Base-by-base conservation (phyloP, 2,888 invertebrate genomes). In the Cataglyphis rosenhaueri region DNA sequence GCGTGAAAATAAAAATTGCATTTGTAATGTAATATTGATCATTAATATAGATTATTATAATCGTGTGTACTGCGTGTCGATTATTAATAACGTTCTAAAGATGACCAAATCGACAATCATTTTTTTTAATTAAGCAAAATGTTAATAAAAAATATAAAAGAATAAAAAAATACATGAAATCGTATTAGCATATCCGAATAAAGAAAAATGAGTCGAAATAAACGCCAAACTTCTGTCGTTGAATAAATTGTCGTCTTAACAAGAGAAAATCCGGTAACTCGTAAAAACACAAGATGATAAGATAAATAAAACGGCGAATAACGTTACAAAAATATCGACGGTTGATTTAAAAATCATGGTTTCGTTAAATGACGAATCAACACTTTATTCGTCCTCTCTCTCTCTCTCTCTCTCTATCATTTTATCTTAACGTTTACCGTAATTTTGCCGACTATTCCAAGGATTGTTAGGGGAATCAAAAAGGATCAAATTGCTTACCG, bases 371-470 rank as follows among this genome's bases (percentile, higher is more conserved):
- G 83, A 52, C 87, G 87, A 90, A 88, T 88, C 89, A 90, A 89
- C 88, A 90, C 87, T 89, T 89, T 90, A 88, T 86, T 87, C 76
- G 88, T 25, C 76, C 61, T 79, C 84, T 29, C 29, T 84, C 84
- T 62, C 78, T 83, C 62, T 32, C 85, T 32, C 81, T 86, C 74
- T 84, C 85, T 65, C 78, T 83, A 65, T 25, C 85, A 84, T 89
- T 88, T 86, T 83, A 90, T 89, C 88, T 85, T 75, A 85, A 86
- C 83, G 84, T 85, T 90, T 88, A 85, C 81, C 81, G 86, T 86
- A 90, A 89, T 85, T 89, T 85, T 76, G 64, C 35, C 82, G 66
- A 38, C 83, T 76, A 84, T 74, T 78, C 21, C 62, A 82, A 65
- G 74, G 85, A 71, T 86, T 85, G 85, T 84, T 84, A 83, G 76